Conservation (phyloP, 2,888 invertebrate genomes). For the Epinotia bilunana region DNA sequence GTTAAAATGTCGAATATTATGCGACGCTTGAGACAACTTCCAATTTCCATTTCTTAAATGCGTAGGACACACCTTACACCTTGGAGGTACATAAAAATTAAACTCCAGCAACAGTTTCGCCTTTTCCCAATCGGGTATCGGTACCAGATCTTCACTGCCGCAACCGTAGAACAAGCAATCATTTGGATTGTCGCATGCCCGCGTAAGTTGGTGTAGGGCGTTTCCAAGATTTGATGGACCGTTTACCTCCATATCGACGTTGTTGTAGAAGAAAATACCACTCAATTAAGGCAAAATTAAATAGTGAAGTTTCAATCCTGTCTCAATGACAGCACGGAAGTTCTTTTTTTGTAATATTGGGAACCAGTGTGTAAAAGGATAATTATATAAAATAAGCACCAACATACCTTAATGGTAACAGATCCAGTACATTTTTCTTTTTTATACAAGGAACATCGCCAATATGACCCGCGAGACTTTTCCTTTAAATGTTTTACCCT, state of each 20-base stretch:
- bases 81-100: slow-evolving; percentile 14
- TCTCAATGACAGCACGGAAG: slow-evolving; percentile 1
- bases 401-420: slow-evolving; percentile 12
- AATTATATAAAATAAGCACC: neutral
- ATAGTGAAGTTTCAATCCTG: neutral
- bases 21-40: slow-evolving; percentile 13
- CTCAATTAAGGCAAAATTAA: neutral
- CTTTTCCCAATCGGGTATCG: neutral
- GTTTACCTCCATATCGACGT: slow-evolving; percentile 3
- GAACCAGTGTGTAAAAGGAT: neutral
- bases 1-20: slow-evolving; percentile 5
- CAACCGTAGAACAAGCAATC: slow-evolving; percentile 9
- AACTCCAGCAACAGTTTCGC: slow-evolving; percentile 16
- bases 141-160: slow-evolving; percentile 9
- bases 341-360: neutral
- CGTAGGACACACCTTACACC: slow-evolving; percentile 16
- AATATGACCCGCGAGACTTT: too few species aligned
- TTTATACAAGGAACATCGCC: neutral
- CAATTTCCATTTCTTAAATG: slow-evolving; percentile 16
- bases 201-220: slow-evolving; percentile 7
- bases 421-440: slow-evolving; percentile 9
- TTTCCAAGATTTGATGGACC: neutral
- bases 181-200: slow-evolving; percentile 18
- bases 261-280: neutral
- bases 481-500: neutral